Percentiles rank a stretch among this genome's conserved stretches.
Conservation (phyloP, 2,113 vertebrate species). For the Serinus canaria region DNA sequence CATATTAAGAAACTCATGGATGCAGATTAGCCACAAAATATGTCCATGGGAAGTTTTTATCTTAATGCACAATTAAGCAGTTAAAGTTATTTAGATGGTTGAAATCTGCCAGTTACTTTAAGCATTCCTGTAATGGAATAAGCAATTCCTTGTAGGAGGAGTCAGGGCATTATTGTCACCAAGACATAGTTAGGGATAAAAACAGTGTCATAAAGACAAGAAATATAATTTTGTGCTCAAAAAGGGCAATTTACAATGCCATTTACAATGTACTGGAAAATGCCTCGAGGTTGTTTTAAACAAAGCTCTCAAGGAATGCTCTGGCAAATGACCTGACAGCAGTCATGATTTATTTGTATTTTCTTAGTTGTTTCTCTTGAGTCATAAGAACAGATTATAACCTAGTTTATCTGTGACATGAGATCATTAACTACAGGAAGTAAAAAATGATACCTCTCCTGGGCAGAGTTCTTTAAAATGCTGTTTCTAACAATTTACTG, state of each 20-base stretch:
- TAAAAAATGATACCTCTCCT: conserved; percentile 21
- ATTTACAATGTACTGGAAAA: not conserved
- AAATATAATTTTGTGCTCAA: not conserved
- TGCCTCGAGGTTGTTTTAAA: not conserved
- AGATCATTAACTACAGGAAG: conserved; percentile 40
- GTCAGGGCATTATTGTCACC: not conserved
- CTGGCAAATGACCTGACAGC: conserved; percentile 10
- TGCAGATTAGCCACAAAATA: not conserved
- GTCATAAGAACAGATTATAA: conserved; percentile 48
- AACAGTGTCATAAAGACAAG: not conserved
- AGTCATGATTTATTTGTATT: conserved; percentile 16
- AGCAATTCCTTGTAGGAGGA: not conserved
- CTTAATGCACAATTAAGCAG: not conserved
- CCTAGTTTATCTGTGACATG: conserved; percentile 26
- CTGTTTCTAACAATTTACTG: not conserved
- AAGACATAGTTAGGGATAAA: not conserved
- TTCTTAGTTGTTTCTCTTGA: conserved; percentile 34
- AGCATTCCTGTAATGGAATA: not conserved
- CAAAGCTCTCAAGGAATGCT: not conserved
- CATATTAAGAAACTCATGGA: not conserved
- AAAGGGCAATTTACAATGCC: not conserved
- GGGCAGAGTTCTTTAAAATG: conserved; percentile 15
- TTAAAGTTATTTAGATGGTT: not conserved
- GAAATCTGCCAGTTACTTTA: not conserved
- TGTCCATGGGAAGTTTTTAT: not conserved